Base-by-base conservation (phyloP, 2,797 vertebrate species). In the Nyctibius grandis region DNA sequence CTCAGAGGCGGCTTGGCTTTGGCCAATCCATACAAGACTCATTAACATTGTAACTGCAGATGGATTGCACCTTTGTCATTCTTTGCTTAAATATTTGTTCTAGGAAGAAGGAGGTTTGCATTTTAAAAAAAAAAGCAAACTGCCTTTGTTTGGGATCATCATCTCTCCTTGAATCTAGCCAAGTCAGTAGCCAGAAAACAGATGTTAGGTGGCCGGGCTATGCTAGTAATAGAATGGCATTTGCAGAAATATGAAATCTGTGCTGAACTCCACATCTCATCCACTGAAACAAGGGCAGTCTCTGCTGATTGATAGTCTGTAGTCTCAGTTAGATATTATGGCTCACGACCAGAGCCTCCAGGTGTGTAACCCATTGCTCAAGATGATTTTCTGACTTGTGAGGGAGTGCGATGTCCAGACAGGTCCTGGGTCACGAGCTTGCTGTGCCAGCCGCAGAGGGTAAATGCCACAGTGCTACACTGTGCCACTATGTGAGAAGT, bases 21-120 rank as follows among this genome's bases (percentile, higher is more conserved):
- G 70, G 44, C 63, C 77, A 86, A 86, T 93, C 53, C 59, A 91
- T 90, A 95, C 79, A 96, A 93, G 90, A 77, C n/a, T 83, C 42
- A 86, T 92, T 96, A 87, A 42, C 42, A 74, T 70, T 82, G 53
- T 91, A 95, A 87, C 70, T 83, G 57, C 81, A 89, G 73, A 67
- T 15, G 65, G 47, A 96, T 93, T 94, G 65, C 5, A 45, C 23
- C 57, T 95, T 45, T 48, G 23, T 68, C 5, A 57, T 94, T 95
- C 88, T 85, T 94, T 95, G 76, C 57, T 92, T 90, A 40, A 77
- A 31, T 38, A 25, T 84, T 87, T 69, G 11, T 36, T 69, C 47
- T 84, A 38, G 28, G 19, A 74, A 89, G 21, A 38, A 64, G n/a
- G 28, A 81, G 17, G 6, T 29, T 57, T 85, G 9, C 15, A 29